These are phyloP conservation scores for Sebastes diaconus DNA, from an alignment of 2,797 vertebrate genomes.

Conservation along the genomic window DNA sequence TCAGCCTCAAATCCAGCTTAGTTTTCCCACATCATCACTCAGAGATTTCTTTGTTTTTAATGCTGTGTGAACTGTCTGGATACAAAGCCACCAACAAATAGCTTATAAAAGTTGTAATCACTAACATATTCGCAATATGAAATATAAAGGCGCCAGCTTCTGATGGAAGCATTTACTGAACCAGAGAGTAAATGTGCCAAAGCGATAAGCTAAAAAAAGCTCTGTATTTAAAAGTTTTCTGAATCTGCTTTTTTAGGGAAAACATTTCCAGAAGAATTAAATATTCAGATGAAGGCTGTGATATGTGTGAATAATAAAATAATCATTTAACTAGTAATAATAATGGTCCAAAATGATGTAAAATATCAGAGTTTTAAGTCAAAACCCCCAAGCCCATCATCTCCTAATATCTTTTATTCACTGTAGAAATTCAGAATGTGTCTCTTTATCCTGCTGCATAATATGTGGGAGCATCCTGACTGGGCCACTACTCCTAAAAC, in stretches of 20 bases:
- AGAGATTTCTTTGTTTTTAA: neutral
- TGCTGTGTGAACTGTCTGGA: neutral
- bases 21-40: neutral
- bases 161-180: neutral
- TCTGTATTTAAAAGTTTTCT: no score
- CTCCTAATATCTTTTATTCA: no score
- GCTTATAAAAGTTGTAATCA: neutral
- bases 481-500: no score
- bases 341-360: no score
- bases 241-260: no score
- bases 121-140: neutral
- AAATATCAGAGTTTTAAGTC: accelerated
- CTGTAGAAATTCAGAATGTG: no score
- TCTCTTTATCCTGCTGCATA: no score
- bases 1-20: neutral
- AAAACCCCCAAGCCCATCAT: accelerated
- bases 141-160: neutral
- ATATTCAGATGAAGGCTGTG: no score
- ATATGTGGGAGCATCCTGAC: no score
- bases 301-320: no score
- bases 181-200: neutral
- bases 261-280: no score
- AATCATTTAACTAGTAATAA: no score
- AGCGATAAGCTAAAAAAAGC: neutral
- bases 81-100: neutral